Evolutionary conservation across 2,797 vertebrate genomes (phyloP).

Genomic region (Knipowitschia caucasica): DNA sequence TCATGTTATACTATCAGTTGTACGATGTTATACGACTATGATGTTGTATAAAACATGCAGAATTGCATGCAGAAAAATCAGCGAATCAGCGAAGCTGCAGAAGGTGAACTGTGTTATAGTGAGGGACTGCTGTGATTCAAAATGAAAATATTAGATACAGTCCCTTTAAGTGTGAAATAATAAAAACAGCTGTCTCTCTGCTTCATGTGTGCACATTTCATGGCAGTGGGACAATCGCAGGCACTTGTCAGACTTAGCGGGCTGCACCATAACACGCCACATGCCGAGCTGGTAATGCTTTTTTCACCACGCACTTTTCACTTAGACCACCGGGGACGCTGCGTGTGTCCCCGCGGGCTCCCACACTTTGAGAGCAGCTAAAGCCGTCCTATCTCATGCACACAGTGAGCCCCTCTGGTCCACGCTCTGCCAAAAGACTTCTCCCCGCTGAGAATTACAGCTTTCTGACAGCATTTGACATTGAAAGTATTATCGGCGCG

Average conservation of each 20-base stretch:
- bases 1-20: no score
- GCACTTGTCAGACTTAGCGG: constrained; percentile 35
- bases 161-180: no score
- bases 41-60: no score
- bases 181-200: no score
- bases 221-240: constrained; percentile 35
- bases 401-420: constrained; percentile 33
- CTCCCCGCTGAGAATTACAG: constrained; percentile 43
- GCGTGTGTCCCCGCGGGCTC: constrained; percentile 28
- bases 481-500: constrained; percentile 54
- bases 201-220: no score
- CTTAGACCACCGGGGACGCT: constrained; percentile 16
- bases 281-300: constrained; percentile 15
- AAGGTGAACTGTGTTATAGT: no score
- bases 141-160: no score
- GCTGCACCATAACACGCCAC: not conserved
- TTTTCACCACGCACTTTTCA: constrained; percentile 12
- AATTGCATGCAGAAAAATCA: no score
- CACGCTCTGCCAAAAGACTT: constrained; percentile 35
- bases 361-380: constrained; percentile 19
- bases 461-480: constrained; percentile 54
- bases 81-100: no score
- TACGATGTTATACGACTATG: no score
- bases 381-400: constrained; percentile 48
- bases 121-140: no score